Conservation (phyloP, 1,140 invertebrate genomes). For the Neodiprion pinetum region DNA sequence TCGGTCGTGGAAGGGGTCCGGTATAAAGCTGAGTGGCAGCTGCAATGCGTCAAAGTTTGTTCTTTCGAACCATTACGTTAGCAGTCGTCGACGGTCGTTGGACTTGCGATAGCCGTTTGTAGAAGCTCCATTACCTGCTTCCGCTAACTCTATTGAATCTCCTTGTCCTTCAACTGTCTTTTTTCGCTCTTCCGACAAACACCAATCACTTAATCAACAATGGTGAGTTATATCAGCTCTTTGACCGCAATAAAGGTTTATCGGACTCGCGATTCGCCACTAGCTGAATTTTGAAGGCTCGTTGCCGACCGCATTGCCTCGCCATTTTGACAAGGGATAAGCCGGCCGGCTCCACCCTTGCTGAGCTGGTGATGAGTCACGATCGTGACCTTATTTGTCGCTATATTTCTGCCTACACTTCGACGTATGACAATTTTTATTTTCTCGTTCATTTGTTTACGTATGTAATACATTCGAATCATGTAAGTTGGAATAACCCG, state of each 20-base stretch:
- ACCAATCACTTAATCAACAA: conserved; percentile 26
- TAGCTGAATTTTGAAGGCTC: too few relatives aligned
- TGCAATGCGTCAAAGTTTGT: not conserved
- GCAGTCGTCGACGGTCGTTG: not conserved
- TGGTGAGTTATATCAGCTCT: conserved; percentile 29
- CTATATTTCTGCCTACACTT: too few relatives aligned
- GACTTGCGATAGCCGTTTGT: conserved; percentile 31
- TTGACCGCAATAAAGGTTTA: not conserved
- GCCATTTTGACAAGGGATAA: not conserved
- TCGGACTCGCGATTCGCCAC: too few relatives aligned
- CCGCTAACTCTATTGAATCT: conserved; percentile 36
- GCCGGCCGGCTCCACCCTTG: conserved; percentile 5
- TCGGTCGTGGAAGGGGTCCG: too few relatives aligned
- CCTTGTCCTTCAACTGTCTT: conserved; percentile 35
- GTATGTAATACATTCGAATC: too few relatives aligned
- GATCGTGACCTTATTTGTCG: not conserved
- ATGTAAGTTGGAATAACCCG: too few relatives aligned
- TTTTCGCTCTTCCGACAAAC: conserved; percentile 6
- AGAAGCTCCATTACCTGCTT: conserved; percentile 42
- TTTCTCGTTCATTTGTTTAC: too few relatives aligned
- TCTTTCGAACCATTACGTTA: not conserved
- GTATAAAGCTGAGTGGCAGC: not conserved
- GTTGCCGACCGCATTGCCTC: not conserved
- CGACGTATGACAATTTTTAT: too few relatives aligned
- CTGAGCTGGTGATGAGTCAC: not conserved